Percentiles rank a stretch among this genome's conserved stretches.
These are phyloP conservation scores for Drosophila carrolli DNA, from an alignment of 1,140 invertebrate genomes.

Conservation along the genomic window DNA sequence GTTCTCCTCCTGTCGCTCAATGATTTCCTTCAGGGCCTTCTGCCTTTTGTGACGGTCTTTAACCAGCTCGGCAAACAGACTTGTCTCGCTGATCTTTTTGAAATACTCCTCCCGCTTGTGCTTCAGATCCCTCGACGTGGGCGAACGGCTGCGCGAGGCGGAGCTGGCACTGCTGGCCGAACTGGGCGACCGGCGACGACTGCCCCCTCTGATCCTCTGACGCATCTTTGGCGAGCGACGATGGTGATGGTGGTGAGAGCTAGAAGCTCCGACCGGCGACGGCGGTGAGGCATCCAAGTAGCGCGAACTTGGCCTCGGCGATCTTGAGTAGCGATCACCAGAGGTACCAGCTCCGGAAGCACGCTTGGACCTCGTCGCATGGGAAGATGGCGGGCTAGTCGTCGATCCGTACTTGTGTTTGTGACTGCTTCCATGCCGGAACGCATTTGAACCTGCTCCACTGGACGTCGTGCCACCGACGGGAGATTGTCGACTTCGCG, in stretches of 20 bases:
- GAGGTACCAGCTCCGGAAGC: slow-evolving; percentile 58
- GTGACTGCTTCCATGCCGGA: slow-evolving; percentile 64
- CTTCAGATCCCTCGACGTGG: slow-evolving; percentile 79
- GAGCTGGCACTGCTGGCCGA: slow-evolving; percentile 65
- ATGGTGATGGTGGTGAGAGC: slow-evolving; percentile 68
- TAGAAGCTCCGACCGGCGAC: slow-evolving; percentile 51
- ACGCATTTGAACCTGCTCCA: slow-evolving; percentile 54
- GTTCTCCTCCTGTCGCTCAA: slow-evolving; percentile 88
- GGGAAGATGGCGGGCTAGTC: slow-evolving; percentile 50
- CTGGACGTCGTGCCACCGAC: slow-evolving; percentile 33
- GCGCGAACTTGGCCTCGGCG: slow-evolving; percentile 60
- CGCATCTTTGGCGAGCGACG: slow-evolving; percentile 52
- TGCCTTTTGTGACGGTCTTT: slow-evolving; percentile 93
- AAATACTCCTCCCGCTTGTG: slow-evolving; percentile 86
- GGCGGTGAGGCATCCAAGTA: slow-evolving; percentile 67
- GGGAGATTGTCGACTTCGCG: slow-evolving; percentile 66
- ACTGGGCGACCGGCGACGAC: slow-evolving; percentile 68
- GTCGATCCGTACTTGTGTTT: slow-evolving; percentile 66
- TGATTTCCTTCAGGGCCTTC: slow-evolving; percentile 87
- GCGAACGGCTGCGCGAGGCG: slow-evolving; percentile 60
- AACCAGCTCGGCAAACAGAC: slow-evolving; percentile 94
- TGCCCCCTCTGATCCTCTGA: slow-evolving; percentile 50
- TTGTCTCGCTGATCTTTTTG: slow-evolving; percentile 92
- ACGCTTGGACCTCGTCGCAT: slow-evolving; percentile 65
- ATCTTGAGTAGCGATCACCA: slow-evolving; percentile 67